A percentile compares a stretch with the other conserved stretches of the same genome.
phyloP scores from a whole-genome alignment of 2,113 vertebrate genomes.

The Scolopax mira region DNA sequence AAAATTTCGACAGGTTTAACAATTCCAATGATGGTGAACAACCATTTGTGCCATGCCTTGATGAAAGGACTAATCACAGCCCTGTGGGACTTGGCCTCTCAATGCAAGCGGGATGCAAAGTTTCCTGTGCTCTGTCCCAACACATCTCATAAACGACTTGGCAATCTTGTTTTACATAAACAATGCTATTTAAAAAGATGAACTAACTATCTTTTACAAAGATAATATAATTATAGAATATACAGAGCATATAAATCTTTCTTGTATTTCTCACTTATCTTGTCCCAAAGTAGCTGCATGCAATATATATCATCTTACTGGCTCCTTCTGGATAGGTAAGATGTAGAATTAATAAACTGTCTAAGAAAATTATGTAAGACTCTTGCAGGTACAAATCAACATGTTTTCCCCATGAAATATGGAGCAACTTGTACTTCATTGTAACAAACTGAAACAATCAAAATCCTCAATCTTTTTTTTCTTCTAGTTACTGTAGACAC shows the following conservation, averaged over 20 bases:
- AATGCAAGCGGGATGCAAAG: not conserved
- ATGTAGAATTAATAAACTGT: not conserved
- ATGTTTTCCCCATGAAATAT: not conserved
- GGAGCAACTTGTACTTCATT: not conserved
- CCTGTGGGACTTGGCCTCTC: not conserved
- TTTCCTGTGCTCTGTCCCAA: not conserved
- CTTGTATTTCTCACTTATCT: slow-evolving; percentile 4
- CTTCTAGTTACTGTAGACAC: not conserved
- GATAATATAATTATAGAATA: not conserved
- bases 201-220: not conserved
- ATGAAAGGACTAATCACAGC: not conserved
- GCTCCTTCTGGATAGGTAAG: not conserved
- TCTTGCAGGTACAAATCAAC: not conserved
- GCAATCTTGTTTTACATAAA: not conserved
- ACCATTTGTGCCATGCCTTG: not conserved
- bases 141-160: not conserved
- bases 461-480: not conserved
- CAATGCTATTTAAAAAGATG: not conserved
- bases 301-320: not conserved
- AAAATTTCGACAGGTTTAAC: not conserved
- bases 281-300: slow-evolving; percentile 24
- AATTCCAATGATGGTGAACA: not conserved
- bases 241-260: not conserved
- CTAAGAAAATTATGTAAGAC: not conserved
- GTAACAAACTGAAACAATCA: not conserved